A percentile compares a stretch with the other conserved stretches of the same genome.
These are phyloP conservation scores for Papilio helenus DNA, from an alignment of 1,140 invertebrate species.

Conservation along the genomic window DNA sequence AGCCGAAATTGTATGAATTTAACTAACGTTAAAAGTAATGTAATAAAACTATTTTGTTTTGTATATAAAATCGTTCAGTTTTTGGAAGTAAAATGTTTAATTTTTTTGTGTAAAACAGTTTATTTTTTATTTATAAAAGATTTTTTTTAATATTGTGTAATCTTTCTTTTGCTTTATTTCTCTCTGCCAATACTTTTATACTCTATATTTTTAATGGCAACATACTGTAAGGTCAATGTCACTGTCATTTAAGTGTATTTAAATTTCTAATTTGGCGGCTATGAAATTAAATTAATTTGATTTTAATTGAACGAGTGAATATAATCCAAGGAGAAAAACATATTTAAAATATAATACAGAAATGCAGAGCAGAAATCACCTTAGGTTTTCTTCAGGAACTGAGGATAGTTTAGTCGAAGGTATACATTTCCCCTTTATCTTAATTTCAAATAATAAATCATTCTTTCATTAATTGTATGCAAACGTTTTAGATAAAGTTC, in stretches of 20 bases:
- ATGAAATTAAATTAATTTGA: background rate
- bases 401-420: constrained; percentile 20
- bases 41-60: too few species aligned
- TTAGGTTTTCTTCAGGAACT: constrained; percentile 20
- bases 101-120: too few species aligned
- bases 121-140: too few species aligned
- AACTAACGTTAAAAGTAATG: too few species aligned
- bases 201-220: background rate
- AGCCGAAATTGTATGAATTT: too few species aligned
- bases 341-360: background rate
- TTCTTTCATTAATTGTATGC: background rate
- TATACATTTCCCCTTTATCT: background rate
- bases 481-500: background rate
- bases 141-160: too few species aligned
- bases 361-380: background rate
- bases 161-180: background rate
- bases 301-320: background rate
- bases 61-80: too few species aligned
- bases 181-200: background rate
- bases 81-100: too few species aligned
- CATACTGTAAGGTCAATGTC: background rate
- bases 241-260: background rate
- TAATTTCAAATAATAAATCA: background rate
- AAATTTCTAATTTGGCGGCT: constrained; percentile 10
- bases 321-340: background rate